phyloP scores from a whole-genome alignment of 1,140 invertebrate genomes.

The Cydia splendana region DNA sequence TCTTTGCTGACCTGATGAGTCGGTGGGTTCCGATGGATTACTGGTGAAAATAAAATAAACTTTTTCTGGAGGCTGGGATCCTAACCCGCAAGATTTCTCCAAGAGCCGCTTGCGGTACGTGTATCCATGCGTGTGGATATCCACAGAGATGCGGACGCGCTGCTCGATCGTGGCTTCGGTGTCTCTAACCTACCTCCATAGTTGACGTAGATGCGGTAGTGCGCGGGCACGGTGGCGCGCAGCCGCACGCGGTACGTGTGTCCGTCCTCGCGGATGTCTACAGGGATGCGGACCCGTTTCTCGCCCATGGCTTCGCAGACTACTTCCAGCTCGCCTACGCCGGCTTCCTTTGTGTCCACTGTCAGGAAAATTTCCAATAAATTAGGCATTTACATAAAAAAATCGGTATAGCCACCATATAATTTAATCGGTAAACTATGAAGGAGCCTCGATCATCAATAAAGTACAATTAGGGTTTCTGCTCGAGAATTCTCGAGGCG shows the following conservation, averaged over 20 bases:
- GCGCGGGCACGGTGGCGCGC: slow-evolving; percentile 91
- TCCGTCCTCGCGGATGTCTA: slow-evolving; percentile 89
- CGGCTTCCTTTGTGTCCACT: slow-evolving; percentile 94
- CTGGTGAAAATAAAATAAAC: too few relatives aligned
- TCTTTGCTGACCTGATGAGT: too few relatives aligned
- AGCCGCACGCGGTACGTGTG: slow-evolving; percentile 90
- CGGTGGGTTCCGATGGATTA: too few relatives aligned
- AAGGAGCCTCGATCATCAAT: too few relatives aligned
- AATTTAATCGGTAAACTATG: background rate
- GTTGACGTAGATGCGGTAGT: slow-evolving; percentile 92
- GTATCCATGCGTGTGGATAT: slow-evolving; percentile 88
- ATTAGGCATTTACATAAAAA: background rate
- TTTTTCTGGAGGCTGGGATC: too few relatives aligned
- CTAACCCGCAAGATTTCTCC: too few relatives aligned
- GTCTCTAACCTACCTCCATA: slow-evolving; percentile 84
- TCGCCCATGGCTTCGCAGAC: slow-evolving; percentile 90
- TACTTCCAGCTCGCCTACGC: slow-evolving; percentile 93
- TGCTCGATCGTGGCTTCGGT: slow-evolving; percentile 88
- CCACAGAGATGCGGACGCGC: slow-evolving; percentile 90
- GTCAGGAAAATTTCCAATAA: slow-evolving; percentile 47
- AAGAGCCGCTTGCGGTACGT: slow-evolving; percentile 88
- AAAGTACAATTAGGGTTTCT: too few relatives aligned
- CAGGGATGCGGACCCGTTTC: slow-evolving; percentile 90
- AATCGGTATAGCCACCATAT: background rate
- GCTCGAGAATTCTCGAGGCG: too few relatives aligned